Conservation (phyloP, 2,113 vertebrate species). For the Fregata magnificens region DNA sequence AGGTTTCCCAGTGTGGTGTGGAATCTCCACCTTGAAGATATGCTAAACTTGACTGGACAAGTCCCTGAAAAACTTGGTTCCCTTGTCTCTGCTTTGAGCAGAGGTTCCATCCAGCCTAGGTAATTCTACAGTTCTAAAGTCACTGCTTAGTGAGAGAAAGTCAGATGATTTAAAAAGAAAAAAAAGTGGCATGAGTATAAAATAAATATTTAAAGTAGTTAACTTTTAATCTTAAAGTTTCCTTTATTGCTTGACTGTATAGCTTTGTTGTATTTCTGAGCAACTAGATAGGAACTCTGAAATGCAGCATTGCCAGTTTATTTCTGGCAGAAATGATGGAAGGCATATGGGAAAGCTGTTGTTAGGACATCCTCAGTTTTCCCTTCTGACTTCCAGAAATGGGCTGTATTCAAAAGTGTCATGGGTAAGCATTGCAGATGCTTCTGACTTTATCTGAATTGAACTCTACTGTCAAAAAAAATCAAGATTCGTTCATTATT, state of each 20-base stretch:
- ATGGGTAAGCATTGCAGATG: background rate
- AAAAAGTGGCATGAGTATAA: background rate
- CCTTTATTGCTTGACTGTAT: background rate
- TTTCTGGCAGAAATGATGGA: background rate
- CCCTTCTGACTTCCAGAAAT: background rate
- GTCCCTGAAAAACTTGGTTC: background rate
- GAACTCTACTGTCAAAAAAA: background rate
- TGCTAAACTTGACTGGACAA: background rate
- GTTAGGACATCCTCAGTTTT: background rate
- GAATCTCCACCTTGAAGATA: background rate
- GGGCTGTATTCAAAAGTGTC: background rate
- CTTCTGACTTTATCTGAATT: background rate
- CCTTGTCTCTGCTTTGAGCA: background rate
- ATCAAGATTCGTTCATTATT: background rate
- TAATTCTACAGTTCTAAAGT: background rate
- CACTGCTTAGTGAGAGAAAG: background rate
- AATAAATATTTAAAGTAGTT: background rate
- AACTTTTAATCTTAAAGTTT: background rate
- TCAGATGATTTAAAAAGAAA: background rate
- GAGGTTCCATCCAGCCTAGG: background rate
- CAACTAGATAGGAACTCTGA: background rate
- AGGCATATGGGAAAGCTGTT: background rate
- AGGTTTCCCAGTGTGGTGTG: background rate
- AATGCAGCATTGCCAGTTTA: background rate
- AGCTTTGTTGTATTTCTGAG: background rate